Conservation (phyloP, 2,888 invertebrate genomes). For the Agelastica alni region DNA sequence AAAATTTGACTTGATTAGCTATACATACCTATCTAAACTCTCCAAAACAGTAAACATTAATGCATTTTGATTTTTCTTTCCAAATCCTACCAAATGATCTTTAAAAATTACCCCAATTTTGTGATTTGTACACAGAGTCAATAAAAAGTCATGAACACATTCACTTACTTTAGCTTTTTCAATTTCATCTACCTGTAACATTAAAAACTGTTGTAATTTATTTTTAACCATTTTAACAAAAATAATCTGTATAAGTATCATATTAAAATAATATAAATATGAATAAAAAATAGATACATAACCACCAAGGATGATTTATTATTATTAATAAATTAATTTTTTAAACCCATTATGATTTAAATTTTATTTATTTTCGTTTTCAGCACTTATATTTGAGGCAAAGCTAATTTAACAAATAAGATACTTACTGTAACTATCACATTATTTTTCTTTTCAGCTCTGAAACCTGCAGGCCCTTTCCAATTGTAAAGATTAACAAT, state of each 20-base stretch:
- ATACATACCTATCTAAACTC: slow-evolving; percentile 59
- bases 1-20: not conserved
- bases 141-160: slow-evolving; percentile 70
- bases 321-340: no score
- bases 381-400: not conserved
- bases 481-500: slow-evolving; percentile 74
- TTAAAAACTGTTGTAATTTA: no score
- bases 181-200: slow-evolving; percentile 48
- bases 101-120: slow-evolving; percentile 78
- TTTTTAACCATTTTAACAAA: no score
- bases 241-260: no score
- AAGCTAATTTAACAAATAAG: no score
- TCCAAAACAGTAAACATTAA: slow-evolving; percentile 67
- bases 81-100: slow-evolving; percentile 67
- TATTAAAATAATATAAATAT: no score
- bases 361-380: no score
- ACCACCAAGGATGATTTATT: not conserved
- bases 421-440: slow-evolving; percentile 32
- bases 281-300: not conserved
- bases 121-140: slow-evolving; percentile 75
- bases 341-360: no score
- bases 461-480: slow-evolving; percentile 68
- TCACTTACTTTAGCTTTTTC: slow-evolving; percentile 61
- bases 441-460: slow-evolving; percentile 55
- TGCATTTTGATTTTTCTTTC: slow-evolving; percentile 63